Conservation (phyloP, 2,797 vertebrate species). For the Smutsia temminckii region DNA sequence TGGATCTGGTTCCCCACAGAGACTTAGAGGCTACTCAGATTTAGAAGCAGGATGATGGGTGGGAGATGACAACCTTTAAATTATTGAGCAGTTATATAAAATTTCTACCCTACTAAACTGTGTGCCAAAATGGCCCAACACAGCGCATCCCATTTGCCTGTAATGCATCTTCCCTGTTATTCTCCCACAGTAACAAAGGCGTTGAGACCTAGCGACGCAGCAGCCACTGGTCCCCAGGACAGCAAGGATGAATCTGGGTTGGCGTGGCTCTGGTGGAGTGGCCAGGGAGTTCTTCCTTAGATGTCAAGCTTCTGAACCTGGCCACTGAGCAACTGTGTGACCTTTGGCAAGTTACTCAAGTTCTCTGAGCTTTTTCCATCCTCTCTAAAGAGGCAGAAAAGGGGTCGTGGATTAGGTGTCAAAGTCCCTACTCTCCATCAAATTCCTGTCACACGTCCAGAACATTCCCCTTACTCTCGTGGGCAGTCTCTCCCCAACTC, state of each 20-base stretch:
- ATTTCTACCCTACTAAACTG: neutral
- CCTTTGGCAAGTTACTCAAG: neutral
- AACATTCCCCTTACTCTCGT: neutral
- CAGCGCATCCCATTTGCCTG: neutral
- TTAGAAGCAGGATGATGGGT: neutral
- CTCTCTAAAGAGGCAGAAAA: neutral
- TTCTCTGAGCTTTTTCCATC: neutral
- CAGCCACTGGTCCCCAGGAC: neutral
- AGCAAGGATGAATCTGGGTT: neutral
- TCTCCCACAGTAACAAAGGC: neutral
- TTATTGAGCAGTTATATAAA: conserved; percentile 65
- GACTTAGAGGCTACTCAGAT: conserved; percentile 12
- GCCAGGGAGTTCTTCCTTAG: neutral
- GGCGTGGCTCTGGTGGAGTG: fast-evolving
- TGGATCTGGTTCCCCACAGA: conserved; percentile 61
- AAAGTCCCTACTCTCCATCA: neutral
- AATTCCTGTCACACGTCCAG: neutral
- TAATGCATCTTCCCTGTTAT: neutral
- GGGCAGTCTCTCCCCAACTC: neutral
- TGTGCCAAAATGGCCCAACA: neutral
- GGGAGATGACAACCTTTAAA: conserved; percentile 52
- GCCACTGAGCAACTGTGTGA: neutral
- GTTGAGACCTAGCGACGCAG: neutral
- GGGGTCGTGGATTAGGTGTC: neutral
- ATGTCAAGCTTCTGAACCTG: neutral